Base-by-base conservation (phyloP, 2,797 vertebrate genomes). In the Eutrigla gurnardus region DNA sequence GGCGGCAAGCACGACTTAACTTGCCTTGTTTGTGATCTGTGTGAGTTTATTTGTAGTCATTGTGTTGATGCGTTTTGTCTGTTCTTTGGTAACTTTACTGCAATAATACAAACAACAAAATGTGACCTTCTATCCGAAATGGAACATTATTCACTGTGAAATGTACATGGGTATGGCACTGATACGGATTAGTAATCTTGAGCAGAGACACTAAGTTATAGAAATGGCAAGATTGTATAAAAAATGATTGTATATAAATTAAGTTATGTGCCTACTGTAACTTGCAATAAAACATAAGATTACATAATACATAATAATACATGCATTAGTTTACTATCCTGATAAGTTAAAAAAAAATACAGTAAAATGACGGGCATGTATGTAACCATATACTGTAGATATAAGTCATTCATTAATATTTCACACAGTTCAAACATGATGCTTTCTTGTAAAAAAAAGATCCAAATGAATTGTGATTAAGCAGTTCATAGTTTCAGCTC, bases 141-240 rank as follows among this genome's bases (percentile, higher is more conserved):
- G 3, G 39, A 7, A n/a, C 10, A 76, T 84, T 74, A 67, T 69
- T 81, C 17, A 14, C 0, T 58, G 36, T 42, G 17, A 77, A 35
- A 54, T 62, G 36, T 33, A 33, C 35, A 18, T 32, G 10, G 25
- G 12, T 35, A 5, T 43, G 37, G 17, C 33, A 57, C 4, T 25
- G 25, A 25, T 25, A 25, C 25, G 25, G 25, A 25, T 37, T 35
- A 54, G 13, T 42, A 2, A 35, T 14, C 12, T 43, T 53, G 25
- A 35, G 3, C 35, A 2, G 8, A 47, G 37, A 43, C 39, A 57
- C 9, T 35, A 6, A 39, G 17, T 49, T 43, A 17, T 14, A n/a
- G 14, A 4, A 10, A 33, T 17, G 12, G 5, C 37, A 47, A 15
- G 2, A 55, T 18, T 50, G 54, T 37, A 32, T 40, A 60, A 65